A percentile compares a stretch with the other conserved stretches of the same genome.
phyloP scores from a whole-genome alignment of 2,113 vertebrate genomes.

The Coryphaenoides rupestris region DNA sequence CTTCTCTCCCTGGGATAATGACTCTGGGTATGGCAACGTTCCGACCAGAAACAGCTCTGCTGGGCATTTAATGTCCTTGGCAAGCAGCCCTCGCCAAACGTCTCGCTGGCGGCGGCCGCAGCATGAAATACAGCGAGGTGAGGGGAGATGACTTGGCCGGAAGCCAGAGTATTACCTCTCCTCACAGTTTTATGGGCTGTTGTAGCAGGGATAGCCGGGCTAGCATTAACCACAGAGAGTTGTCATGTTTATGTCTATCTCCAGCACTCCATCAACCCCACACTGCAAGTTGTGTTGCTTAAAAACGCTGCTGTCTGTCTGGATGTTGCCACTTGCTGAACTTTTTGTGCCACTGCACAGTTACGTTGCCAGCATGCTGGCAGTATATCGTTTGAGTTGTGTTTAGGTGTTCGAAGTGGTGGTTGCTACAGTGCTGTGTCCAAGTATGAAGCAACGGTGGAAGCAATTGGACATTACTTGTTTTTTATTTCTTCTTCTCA shows the following conservation, averaged over 20 bases:
- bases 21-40: background rate
- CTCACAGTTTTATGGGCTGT: background rate
- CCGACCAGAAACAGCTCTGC: background rate
- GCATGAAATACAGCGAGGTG: background rate
- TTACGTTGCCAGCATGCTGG: background rate
- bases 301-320: background rate
- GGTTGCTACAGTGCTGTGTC: conserved; percentile 1
- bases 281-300: background rate
- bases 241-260: too few species aligned
- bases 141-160: background rate
- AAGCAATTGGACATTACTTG: too few species aligned
- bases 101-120: background rate
- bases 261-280: too few species aligned
- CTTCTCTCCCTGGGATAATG: background rate
- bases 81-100: background rate
- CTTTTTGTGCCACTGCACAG: background rate
- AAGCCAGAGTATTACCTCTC: background rate
- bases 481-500: too few species aligned
- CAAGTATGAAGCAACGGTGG: too few species aligned
- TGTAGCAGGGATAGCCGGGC: background rate
- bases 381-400: too few species aligned
- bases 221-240: too few species aligned
- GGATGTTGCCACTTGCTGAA: background rate
- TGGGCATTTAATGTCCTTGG: background rate
- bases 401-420: conserved; percentile 1